Evolutionary conservation across 2,797 vertebrate species (phyloP).

Genomic region (Tympanoctomys barrerae): DNA sequence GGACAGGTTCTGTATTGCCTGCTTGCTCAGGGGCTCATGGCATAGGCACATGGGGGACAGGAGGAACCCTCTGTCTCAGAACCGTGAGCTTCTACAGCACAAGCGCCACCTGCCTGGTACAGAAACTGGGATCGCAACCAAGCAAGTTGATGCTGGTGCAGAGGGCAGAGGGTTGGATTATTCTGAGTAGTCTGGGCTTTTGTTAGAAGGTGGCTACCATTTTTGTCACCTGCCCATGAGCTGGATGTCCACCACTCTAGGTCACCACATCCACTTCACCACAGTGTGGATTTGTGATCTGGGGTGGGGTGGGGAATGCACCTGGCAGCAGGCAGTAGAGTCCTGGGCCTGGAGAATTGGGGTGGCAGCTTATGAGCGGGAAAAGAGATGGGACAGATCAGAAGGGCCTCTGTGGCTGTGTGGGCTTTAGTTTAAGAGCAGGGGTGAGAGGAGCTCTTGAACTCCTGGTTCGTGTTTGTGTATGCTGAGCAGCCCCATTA

Average conservation of each 20-base stretch:
- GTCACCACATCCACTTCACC: not conserved
- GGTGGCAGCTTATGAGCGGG: not conserved
- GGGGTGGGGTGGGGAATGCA: not conserved
- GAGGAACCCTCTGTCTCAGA: not conserved
- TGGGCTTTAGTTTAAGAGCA: not conserved
- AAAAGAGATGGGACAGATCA: not conserved
- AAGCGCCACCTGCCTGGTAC: not conserved
- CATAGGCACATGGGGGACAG: not conserved
- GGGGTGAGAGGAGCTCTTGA: not conserved
- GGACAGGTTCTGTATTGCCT: not conserved
- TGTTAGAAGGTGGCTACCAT: not conserved
- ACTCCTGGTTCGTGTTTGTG: not conserved
- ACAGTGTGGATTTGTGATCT: not conserved
- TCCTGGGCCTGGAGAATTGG: not conserved
- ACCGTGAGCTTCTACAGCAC: not conserved
- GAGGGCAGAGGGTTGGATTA: not conserved
- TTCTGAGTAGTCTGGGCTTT: not conserved
- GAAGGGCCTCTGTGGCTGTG: not conserved
- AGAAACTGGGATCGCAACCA: not conserved
- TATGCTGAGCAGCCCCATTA: not conserved
- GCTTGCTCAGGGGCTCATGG: not conserved
- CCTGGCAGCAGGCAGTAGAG: not conserved
- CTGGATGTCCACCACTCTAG: not conserved
- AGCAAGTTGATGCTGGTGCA: not conserved
- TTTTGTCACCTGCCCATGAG: not conserved